Evolutionary conservation across 2,797 vertebrate genomes (phyloP), one percentile per base, ranked within the genome.

Genomic region (Sphaeramia orbicularis): DNA sequence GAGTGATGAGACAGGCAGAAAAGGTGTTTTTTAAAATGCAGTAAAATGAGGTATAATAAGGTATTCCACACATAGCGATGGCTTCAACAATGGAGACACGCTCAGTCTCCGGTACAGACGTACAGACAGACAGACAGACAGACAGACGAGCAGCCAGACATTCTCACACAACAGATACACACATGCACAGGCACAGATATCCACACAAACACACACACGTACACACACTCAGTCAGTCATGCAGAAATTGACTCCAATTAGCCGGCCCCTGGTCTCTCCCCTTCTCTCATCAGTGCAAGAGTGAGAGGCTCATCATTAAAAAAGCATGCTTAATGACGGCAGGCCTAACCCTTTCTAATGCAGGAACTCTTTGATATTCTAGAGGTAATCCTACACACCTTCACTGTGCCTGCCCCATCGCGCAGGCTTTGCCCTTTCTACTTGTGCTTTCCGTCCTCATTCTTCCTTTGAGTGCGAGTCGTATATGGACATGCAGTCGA

Each of bases 231-330:
- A 68, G 65, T 66, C 70, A 84, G 68, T 64, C 82, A 71, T 70
- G 76, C 81, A 82, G 71, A 84, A 74, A 90, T 86, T 88, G 86
- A 86, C 80, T 91, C 89, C 85, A 92, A 89, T 91, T 91, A 87
- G 74, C 66, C 3, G 38, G 59, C 73, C 43, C 35, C 74, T 80
- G 77, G 78, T 87, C 70, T 76, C 75, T 79, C 81, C 76, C 69
- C 58, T 85, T 81, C 49, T 50, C 76, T 86, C 74, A 85, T 91
- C 83, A 88, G 83, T 68, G 76, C 63, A 18, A 47, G 77, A 83
- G 83, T 81, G 84, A 90, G 64, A 81, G 78, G 10, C 77, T 87
- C 84, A 88, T 91, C 91, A 88, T 92, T 92, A 92, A 84, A 83
- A 87, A 80, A 87, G 75, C 78, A 64, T 59, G 71, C 63, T 78